Evolutionary conservation across 2,797 vertebrate species (phyloP), one percentile per base, ranked within the genome.

Genomic region (Euphonia xanthogaster): DNA sequence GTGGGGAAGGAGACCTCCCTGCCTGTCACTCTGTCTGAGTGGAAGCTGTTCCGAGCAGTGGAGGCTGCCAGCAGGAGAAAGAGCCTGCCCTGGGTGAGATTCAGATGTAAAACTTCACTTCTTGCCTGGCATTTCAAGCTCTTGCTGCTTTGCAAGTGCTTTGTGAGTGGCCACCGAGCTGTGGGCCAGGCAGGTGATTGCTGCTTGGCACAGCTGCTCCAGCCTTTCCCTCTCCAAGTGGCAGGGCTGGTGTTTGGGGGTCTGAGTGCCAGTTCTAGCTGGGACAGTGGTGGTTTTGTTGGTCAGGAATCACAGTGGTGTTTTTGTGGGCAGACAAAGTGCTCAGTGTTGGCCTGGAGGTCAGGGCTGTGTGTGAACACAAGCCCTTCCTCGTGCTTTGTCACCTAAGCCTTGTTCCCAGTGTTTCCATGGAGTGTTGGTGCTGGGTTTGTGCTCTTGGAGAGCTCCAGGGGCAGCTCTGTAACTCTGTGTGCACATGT

Each of bases 21-120:
- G 76, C 98, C 98, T 15, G 97, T 98, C 74, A 98, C 98, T 3
- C 84, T 98, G 95, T 98, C 96, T 0, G 98, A 98, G 47, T 98
- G 98, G 98, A 98, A 98, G 94, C 96, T 98, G 70, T 98, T 98
- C 85, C 93, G 17, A 94, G 97, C 97, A 81, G 98, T 96, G 78
- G 98, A 98, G 74, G 96, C 96, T 86, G 93, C 90, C 61, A 95
- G 90, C 93, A 98, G 91, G 88, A 98, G 94, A 53, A 98, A 94
- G 95, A 98, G 96, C 93, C 94, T 98, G 88, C 98, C 98, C 66
- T 96, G 95, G 97, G 98, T 98, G 89, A 97, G 97, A 31, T 21
- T 74, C 21, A 65, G 71, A 20, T 14, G 25, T 28, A 27, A 81
- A 55, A 72, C 12, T 11, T 78, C 74, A 28, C 67, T 74, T 71